phyloP scores from a whole-genome alignment of 2,113 vertebrate genomes.

The Corythornis vintsioides region DNA sequence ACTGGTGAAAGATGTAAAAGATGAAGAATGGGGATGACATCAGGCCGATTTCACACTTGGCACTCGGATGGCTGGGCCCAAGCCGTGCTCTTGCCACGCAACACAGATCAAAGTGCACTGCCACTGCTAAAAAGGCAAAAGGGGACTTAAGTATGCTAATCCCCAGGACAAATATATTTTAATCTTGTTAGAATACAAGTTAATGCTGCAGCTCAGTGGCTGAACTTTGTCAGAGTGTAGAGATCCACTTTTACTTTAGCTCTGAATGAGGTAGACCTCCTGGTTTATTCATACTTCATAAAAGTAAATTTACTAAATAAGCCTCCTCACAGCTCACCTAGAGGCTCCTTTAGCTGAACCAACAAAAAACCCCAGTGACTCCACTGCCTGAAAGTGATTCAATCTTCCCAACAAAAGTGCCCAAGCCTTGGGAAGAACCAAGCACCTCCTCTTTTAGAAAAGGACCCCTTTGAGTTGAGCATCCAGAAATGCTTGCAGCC shows the following conservation, averaged over 20 bases:
- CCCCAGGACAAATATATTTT: conserved; percentile 99
- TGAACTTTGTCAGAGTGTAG: conserved; percentile 92
- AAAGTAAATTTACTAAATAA: conserved; percentile 73
- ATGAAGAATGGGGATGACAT: conserved; percentile 98
- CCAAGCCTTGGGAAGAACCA: fast-evolving
- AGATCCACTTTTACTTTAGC: conserved; percentile 90
- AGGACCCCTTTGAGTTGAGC: neutral
- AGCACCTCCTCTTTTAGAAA: neutral
- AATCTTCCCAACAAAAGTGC: neutral
- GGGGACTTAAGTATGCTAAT: conserved; percentile 98
- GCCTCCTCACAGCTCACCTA: conserved; percentile 49
- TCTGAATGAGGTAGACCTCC: conserved; percentile 81
- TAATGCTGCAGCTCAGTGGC: conserved; percentile 95
- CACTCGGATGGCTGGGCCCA: conserved; percentile 93
- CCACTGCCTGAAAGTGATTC: neutral
- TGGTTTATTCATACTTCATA: conserved; percentile 77
- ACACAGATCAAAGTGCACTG: conserved; percentile 97
- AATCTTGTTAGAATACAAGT: conserved; percentile 99
- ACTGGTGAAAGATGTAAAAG: conserved; percentile 96
- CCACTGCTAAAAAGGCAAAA: conserved; percentile 89
- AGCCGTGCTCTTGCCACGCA: conserved; percentile 92
- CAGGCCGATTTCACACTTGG: conserved; percentile 99
- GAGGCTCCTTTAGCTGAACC: conserved; percentile 1
- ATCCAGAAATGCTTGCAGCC: neutral
- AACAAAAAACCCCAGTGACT: neutral